phyloP scores from a whole-genome alignment of 2,113 vertebrate genomes.

The Poicephalus gulielmi region DNA sequence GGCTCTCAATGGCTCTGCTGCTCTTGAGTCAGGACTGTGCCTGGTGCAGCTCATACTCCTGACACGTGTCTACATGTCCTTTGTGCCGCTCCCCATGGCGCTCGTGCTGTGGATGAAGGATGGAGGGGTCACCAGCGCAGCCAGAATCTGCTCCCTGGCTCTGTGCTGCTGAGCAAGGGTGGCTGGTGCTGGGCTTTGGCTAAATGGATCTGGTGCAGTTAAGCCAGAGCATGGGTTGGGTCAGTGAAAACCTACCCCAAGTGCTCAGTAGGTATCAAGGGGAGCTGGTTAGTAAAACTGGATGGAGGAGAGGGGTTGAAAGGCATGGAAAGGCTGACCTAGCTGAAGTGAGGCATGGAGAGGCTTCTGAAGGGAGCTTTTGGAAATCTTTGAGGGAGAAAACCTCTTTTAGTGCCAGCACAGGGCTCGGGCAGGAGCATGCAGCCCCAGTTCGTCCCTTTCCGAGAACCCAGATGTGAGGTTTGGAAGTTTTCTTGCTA shows the following conservation, averaged over 20 bases:
- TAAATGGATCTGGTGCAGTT: neutral
- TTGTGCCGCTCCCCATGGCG: accelerated
- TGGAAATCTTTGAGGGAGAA: neutral
- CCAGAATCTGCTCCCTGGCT: neutral
- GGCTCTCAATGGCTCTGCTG: neutral
- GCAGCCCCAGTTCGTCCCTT: accelerated
- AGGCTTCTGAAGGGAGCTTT: neutral
- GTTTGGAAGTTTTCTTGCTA: neutral
- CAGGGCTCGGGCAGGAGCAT: neutral
- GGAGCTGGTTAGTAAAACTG: neutral
- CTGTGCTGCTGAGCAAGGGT: neutral
- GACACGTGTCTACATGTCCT: accelerated
- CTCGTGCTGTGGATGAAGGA: accelerated
- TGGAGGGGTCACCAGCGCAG: accelerated
- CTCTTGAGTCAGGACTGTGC: accelerated
- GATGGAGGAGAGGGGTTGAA: neutral
- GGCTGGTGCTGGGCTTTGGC: neutral
- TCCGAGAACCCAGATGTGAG: neutral
- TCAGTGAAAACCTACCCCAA: neutral
- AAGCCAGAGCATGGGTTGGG: neutral
- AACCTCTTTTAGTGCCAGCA: neutral
- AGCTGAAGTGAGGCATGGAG: neutral
- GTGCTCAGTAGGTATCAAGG: accelerated
- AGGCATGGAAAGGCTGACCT: neutral
- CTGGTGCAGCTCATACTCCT: accelerated